Base-by-base conservation (phyloP, 1,140 invertebrate genomes). In the Micrasema minimum region DNA sequence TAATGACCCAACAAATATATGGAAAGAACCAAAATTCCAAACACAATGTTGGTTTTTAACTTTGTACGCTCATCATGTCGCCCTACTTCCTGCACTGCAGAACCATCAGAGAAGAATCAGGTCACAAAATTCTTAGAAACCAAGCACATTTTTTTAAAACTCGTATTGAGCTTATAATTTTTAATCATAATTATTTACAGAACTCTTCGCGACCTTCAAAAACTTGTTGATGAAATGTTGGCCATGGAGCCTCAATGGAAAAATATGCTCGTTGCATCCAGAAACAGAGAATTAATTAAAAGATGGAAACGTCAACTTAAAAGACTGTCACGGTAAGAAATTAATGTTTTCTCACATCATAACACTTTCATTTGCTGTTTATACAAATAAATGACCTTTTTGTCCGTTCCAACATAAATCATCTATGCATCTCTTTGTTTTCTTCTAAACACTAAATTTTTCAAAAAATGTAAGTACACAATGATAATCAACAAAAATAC, bases 41-140 rank as follows among this genome's bases (percentile, higher is more conserved):
- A 98, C 96, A 0, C 93, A 97, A 75, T 98, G 96, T 80, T 99
- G 97, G 93, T 98, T 97, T 82, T 83, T 99, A 26, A 98, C 96
- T 0, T 85, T 99, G 11, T 94, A 97, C 79, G 93, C 92, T 78
- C 95, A 98, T 83, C 95, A 98, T 79, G 86, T 99, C 43, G 91
- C 94, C 22, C 86, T 98, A 23, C 85, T 97, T 71, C 96, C 97
- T 2, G 90, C 93, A 1, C 87, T 96, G 16, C 91, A 95, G 77
- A 94, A 93, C 59, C 96, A 98, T 79, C 92, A 95, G 77, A 86
- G 93, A 68, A 88, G 93, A 71, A 84, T 85, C 64, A 77, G 83
- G 83, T 85, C 72, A 75, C 2, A 18, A 41, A 41, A 35, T 37
- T 61, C 35, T 23, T 43, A 43, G 0, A 20, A n/a, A n/a, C n/a